Base-by-base conservation (phyloP, 2,797 vertebrate genomes). In the Urocyon cinereoargenteus region DNA sequence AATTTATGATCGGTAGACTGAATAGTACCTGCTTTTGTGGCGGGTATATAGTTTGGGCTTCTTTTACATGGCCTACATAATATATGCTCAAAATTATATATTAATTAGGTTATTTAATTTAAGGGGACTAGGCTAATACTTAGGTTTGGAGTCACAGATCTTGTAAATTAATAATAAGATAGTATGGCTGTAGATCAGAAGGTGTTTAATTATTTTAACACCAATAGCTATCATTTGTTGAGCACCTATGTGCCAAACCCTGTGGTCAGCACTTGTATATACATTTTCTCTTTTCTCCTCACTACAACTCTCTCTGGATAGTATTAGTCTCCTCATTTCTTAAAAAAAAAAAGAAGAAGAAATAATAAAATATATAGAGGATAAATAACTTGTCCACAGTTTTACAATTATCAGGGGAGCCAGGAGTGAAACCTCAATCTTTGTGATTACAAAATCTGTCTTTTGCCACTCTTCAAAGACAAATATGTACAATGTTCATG, bases 81-180 rank as follows among this genome's bases (percentile, higher is more conserved):
- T 62, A 51, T 24, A 57, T 66, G 45, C 18, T 75, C 59, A 86
- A 75, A 87, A 75, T 77, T 86, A 51, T 36, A 31, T 79, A 34
- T 64, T 77, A n/a, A 85, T 70, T 84, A 68, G 14, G 59, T 68
- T 85, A 34, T 13, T 64, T 59, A 34, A 78, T 73, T 94, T 92
- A 61, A 5, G 8, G 21, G 70, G 13, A 61, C 21, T 64, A 19
- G 11, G 5, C 40, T 83, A 36, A 94, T 85, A n/a, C 28, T 90
- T 85, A 57, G 4, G 28, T 90, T 87, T 81, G 64, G 57, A 79
- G 45, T 86, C 51, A 53, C 13, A 64, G 28, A n/a, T 84, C 12
- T 45, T 40, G 0, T 10, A 45, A 83, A 66, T 86, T 53, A 72
- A 28, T 77, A 75, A 45, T 40, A 92, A 4, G 4, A 28, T 10